Percentiles rank a stretch among this genome's conserved stretches.
These are phyloP conservation scores for Nymphalis c-album DNA, from an alignment of 2,888 invertebrate species.

Conservation along the genomic window DNA sequence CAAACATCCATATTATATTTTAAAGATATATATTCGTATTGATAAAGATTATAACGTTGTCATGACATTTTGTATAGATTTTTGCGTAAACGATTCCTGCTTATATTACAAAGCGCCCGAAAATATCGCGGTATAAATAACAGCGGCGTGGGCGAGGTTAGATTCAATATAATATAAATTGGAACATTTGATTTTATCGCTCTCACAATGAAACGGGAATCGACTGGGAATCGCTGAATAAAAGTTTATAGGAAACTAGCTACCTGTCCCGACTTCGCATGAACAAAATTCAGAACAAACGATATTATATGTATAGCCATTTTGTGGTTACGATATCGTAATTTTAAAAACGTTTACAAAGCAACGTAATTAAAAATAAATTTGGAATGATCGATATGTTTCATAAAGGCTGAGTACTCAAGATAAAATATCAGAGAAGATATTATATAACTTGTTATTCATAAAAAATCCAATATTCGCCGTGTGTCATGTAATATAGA, in stretches of 20 bases:
- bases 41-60: too few species aligned
- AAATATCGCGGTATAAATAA: slow-evolving; percentile 30
- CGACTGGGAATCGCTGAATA: neutral
- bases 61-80: neutral
- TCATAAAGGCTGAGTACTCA: neutral
- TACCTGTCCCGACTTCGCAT: too few species aligned
- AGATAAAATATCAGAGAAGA: too few species aligned
- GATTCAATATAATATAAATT: slow-evolving; percentile 32
- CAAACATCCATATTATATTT: too few species aligned
- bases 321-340: too few species aligned
- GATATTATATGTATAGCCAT: too few species aligned
- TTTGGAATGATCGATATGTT: neutral
- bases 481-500: too few species aligned
- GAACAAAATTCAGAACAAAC: too few species aligned
- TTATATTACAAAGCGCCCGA: slow-evolving; percentile 8
- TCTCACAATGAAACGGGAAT: slow-evolving; percentile 2
- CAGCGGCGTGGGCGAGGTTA: slow-evolving; percentile 29
- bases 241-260: neutral
- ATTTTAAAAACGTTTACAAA: neutral
- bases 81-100: neutral
- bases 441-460: too few species aligned
- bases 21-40: too few species aligned
- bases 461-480: too few species aligned
- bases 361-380: neutral
- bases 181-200: slow-evolving; percentile 33